These are phyloP conservation scores for Etheostoma perlongum DNA, from an alignment of 2,797 vertebrate species.

Conservation along the genomic window DNA sequence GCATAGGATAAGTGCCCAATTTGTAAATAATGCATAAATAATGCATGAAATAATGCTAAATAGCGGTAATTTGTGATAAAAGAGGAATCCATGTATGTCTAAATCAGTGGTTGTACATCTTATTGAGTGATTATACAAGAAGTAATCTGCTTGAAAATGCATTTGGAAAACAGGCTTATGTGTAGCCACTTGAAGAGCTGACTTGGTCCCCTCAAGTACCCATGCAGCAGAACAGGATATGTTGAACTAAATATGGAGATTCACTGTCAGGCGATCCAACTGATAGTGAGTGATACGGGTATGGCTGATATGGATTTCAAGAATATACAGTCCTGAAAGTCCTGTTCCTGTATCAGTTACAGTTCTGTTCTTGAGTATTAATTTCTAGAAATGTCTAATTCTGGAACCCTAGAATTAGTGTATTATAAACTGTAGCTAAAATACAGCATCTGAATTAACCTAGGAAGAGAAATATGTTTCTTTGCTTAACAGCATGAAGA, in stretches of 20 bases:
- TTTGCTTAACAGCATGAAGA: neutral
- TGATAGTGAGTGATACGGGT: slow-evolving; percentile 22
- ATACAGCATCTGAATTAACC: slow-evolving; percentile 5
- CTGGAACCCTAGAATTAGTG: slow-evolving; percentile 10
- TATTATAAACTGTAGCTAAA: neutral
- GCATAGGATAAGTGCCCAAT: neutral
- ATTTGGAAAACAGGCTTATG: neutral
- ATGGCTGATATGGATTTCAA: slow-evolving; percentile 31
- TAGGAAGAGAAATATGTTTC: neutral
- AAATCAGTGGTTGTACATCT: neutral
- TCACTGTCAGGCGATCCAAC: slow-evolving; percentile 8
- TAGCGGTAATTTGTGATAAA: neutral
- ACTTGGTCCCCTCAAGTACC: neutral
- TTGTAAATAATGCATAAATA: neutral
- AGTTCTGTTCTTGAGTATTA: slow-evolving; percentile 47
- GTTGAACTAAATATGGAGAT: slow-evolving; percentile 34
- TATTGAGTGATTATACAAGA: neutral
- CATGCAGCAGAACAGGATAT: slow-evolving; percentile 24
- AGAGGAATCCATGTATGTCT: neutral
- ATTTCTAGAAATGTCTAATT: slow-evolving; percentile 39
- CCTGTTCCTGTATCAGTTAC: slow-evolving; percentile 45
- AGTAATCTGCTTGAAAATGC: neutral
- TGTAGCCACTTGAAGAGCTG: neutral
- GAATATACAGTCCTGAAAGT: slow-evolving; percentile 30
- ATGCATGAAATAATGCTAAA: neutral